Evolutionary conservation across 1,140 invertebrate species (phyloP).

Genomic region (Rhopalosiphum maidis): DNA sequence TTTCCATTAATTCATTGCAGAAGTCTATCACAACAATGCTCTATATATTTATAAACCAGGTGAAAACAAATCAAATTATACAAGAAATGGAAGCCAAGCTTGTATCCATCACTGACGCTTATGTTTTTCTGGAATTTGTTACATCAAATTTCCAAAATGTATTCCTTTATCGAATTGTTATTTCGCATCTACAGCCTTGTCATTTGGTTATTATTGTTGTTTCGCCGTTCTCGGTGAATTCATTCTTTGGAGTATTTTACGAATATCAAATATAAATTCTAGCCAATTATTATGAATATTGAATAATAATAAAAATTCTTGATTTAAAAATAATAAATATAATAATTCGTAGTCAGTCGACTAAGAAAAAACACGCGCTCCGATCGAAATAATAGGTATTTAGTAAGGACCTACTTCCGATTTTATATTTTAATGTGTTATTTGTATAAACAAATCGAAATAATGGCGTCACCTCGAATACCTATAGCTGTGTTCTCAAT

Average conservation of each 20-base stretch:
- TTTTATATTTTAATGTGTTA: neutral
- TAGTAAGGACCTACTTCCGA: neutral
- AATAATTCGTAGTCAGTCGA: neutral
- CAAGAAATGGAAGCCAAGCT: neutral
- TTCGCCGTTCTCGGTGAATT: neutral
- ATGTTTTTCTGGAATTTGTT: neutral
- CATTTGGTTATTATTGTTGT: neutral
- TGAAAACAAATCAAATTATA: neutral
- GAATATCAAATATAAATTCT: neutral
- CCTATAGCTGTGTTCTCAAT: neutral
- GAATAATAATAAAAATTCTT: neutral
- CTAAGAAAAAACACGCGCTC: neutral
- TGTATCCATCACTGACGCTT: neutral
- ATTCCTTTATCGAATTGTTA: neutral
- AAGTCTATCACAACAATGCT: neutral
- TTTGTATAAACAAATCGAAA: neutral
- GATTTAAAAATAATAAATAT: neutral
- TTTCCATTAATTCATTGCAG: neutral
- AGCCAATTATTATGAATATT: neutral
- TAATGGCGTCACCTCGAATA: neutral
- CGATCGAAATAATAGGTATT: neutral
- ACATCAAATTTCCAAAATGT: neutral
- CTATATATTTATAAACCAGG: no score
- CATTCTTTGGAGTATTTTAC: neutral
- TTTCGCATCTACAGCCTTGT: neutral